A percentile compares a stretch with the other conserved stretches of the same genome.
phyloP scores from a whole-genome alignment of 2,888 invertebrate genomes.

The Chrysodeixis includens region DNA sequence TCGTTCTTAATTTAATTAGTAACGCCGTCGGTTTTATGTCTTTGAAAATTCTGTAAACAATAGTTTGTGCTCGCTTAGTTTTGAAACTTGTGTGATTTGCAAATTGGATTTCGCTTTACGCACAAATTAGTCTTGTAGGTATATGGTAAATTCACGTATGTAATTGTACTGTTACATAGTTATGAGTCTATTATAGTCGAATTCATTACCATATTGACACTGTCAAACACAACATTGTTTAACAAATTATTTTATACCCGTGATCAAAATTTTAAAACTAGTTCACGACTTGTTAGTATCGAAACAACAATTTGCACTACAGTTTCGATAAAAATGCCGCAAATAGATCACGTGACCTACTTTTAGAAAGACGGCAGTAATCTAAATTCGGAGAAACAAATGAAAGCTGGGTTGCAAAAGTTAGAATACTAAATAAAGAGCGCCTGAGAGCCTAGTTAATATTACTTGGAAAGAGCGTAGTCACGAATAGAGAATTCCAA shows the following conservation, averaged over 20 bases:
- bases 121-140: no score
- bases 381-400: slow-evolving; percentile 9
- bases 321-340: slow-evolving; percentile 4
- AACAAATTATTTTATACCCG: no score
- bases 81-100: slow-evolving; percentile 26
- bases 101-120: slow-evolving; percentile 13
- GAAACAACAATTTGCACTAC: slow-evolving; percentile 17
- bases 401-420: not conserved
- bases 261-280: no score
- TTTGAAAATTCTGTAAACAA: slow-evolving; percentile 25
- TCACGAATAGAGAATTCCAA: no score
- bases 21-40: slow-evolving; percentile 15
- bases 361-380: slow-evolving; percentile 10
- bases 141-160: no score
- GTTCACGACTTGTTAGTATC: not conserved
- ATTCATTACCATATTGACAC: no score
- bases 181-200: no score
- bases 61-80: slow-evolving; percentile 9
- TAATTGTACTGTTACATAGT: no score
- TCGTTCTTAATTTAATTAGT: slow-evolving; percentile 24
- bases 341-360: slow-evolving; percentile 23
- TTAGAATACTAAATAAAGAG: no score
- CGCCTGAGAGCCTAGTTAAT: no score
- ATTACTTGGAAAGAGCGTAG: no score
- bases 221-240: no score